Evolutionary conservation across 2,113 vertebrate genomes (phyloP).

Genomic region (Aplodontia rufa): DNA sequence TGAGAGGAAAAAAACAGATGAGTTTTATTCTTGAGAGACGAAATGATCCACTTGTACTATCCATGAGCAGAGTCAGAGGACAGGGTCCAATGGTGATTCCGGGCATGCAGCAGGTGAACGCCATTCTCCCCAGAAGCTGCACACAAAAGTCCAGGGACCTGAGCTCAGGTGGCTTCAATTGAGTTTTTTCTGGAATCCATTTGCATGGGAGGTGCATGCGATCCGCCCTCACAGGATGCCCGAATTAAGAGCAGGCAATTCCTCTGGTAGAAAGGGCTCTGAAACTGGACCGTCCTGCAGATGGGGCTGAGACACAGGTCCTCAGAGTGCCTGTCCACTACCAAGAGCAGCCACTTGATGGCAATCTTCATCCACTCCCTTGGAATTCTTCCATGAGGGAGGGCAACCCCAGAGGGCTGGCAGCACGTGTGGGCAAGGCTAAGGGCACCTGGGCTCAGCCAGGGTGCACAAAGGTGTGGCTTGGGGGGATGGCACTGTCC

Average conservation of each 20-base stretch:
- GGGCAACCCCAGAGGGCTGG: neutral
- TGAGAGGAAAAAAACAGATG: neutral
- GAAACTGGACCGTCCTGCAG: neutral
- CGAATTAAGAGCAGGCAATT: neutral
- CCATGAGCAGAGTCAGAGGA: too few species aligned
- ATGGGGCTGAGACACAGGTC: neutral
- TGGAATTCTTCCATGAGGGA: conserved; percentile 66
- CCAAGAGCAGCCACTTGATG: conserved; percentile 77
- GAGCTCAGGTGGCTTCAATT: too few species aligned
- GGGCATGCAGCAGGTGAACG: neutral
- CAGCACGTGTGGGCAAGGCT: neutral
- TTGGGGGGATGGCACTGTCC: too few species aligned
- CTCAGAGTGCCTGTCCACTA: conserved; percentile 49
- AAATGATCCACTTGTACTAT: too few species aligned
- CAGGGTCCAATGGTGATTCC: neutral
- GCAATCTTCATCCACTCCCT: conserved; percentile 75
- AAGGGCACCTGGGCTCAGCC: neutral
- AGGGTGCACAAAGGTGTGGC: too few species aligned
- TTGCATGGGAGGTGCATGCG: accelerated
- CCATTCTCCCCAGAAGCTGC: neutral
- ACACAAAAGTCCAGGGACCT: neutral
- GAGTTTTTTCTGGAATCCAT: neutral
- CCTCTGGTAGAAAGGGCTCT: neutral
- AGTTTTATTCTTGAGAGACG: too few species aligned
- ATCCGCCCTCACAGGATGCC: too few species aligned